Conservation (phyloP, 2,113 vertebrate genomes). For the Macquaria australasica region DNA sequence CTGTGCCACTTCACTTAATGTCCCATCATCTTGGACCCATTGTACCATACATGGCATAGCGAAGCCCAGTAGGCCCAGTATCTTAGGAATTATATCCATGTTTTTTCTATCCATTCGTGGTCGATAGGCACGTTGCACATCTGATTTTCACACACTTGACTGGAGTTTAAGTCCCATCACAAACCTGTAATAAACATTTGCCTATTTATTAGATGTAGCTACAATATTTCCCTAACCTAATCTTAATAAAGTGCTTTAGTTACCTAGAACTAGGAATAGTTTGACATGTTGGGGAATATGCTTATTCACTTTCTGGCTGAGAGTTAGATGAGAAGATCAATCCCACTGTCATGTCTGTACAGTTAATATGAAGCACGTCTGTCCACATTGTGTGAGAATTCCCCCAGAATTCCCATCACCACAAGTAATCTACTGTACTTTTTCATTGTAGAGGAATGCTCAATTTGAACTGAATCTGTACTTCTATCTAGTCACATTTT, state of each 20-base stretch:
- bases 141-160: neutral
- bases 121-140: neutral
- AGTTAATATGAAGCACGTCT: too few relatives aligned
- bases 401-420: neutral
- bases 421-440: neutral
- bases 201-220: too few relatives aligned
- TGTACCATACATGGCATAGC: neutral
- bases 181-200: too few relatives aligned
- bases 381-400: neutral
- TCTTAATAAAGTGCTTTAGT: too few relatives aligned
- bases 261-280: too few relatives aligned
- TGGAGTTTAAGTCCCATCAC: neutral
- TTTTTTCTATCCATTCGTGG: too few relatives aligned
- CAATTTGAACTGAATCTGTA: neutral
- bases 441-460: neutral
- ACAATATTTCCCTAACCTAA: too few relatives aligned
- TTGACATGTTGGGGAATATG: too few relatives aligned
- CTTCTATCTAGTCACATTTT: neutral
- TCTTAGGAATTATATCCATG: neutral
- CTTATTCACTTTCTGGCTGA: too few relatives aligned
- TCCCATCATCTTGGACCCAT: slow-evolving; percentile 14
- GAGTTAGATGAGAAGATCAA: too few relatives aligned
- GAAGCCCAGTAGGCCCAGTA: neutral
- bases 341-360: too few relatives aligned
- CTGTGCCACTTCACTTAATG: slow-evolving; percentile 17